Percentiles rank a stretch among this genome's conserved stretches.
phyloP scores from a whole-genome alignment of 2,888 invertebrate species.

The Andrena minutula region DNA sequence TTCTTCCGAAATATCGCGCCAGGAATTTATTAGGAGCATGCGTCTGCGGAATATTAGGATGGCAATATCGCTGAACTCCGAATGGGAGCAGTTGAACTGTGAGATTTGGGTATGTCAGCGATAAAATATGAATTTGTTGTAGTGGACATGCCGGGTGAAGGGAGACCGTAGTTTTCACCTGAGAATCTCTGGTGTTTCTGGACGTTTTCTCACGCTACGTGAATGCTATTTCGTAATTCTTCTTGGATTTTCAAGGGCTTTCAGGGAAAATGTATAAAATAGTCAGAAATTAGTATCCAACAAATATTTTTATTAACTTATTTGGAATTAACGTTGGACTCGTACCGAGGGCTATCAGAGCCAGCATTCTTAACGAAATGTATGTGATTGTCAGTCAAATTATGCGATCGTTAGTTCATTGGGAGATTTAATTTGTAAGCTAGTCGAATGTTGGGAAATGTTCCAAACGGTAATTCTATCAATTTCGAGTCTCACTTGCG shows the following conservation, averaged over 20 bases:
- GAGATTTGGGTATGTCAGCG: slow-evolving; percentile 80
- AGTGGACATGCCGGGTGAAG: neutral
- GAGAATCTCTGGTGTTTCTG: neutral
- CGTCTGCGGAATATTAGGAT: slow-evolving; percentile 72
- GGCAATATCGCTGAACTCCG: slow-evolving; percentile 74
- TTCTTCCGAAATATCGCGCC: slow-evolving; percentile 17
- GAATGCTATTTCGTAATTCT: neutral
- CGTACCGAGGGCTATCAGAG: neutral
- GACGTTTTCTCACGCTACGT: too few relatives aligned
- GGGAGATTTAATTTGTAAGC: neutral
- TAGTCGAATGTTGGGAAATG: neutral
- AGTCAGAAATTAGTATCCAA: neutral
- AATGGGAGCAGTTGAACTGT: slow-evolving; percentile 77
- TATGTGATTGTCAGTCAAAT: neutral
- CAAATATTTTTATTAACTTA: neutral
- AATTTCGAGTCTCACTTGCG: slow-evolving; percentile 2
- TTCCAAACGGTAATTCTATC: neutral
- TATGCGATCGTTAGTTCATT: neutral
- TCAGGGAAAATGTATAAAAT: neutral
- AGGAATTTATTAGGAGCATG: slow-evolving; percentile 40
- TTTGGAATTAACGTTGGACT: too few relatives aligned
- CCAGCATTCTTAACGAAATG: neutral
- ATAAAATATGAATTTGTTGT: slow-evolving; percentile 3
- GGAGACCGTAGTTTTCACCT: neutral
- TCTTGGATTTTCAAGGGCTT: neutral